Evolutionary conservation across 2,888 invertebrate genomes (phyloP), one percentile per base, ranked within the genome.

Genomic region (Amphiduros pacificus): DNA sequence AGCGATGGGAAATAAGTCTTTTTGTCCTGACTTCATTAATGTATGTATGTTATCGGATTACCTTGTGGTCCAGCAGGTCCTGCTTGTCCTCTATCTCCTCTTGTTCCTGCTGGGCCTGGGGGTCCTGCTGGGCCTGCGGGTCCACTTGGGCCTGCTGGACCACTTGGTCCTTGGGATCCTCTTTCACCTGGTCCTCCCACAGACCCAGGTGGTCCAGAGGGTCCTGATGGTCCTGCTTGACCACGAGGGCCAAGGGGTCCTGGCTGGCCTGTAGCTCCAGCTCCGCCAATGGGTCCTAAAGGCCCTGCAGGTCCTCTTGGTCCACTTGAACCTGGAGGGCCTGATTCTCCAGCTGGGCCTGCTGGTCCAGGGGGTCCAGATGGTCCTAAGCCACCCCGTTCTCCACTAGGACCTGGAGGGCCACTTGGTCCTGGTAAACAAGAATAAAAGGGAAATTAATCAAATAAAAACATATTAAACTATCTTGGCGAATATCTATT

Each of bases 171-270:
- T 24, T 28, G 20, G 3, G 53, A 44, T 28, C 62, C 62, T 22
- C 32, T 40, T 32, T 44, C 41, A 5, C 68, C 68, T 9, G 51
- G 59, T 24, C 27, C 26, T 28, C 69, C 69, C 27, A n/a, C 36
- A 41, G 52, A 41, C 41, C 59, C 59, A 6, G 54, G 11, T n/a
- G n/a, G 53, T 17, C 62, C 62, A 1, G 62, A 1, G 5, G 57
- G 57, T n/a, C 62, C 62, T n/a, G 58, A 2, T n/a, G 40, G 54
- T 26, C 62, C n/a, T n/a, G n/a, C n/a, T n/a, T n/a, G n/a, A n/a
- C n/a, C n/a, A n/a, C n/a, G n/a, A n/a, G n/a, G n/a, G n/a, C 60
- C 29, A 20, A 9, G 11, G 2, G 27, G n/a, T 50, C 60, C 32
- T 27, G 24, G 24, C 17, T n/a, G 24, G 31, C 66, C 66, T n/a